phyloP scores from a whole-genome alignment of 2,888 invertebrate species.

The Perizoma affinitatum region DNA sequence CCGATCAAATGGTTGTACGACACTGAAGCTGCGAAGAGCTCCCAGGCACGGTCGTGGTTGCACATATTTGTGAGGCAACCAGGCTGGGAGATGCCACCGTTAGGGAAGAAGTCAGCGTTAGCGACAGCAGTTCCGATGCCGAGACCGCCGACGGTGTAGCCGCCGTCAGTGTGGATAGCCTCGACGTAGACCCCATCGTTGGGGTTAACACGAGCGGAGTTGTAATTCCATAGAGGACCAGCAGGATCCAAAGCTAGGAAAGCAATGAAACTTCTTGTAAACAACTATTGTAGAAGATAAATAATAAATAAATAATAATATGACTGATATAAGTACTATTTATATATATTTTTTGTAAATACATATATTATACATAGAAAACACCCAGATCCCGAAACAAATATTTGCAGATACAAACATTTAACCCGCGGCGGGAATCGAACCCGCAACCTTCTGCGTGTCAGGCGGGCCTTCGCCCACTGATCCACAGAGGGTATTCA shows the following conservation, averaged over 20 bases:
- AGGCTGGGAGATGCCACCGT: slow-evolving; percentile 76
- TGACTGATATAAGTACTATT: too few species aligned
- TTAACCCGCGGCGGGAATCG: too few species aligned
- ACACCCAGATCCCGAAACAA: too few species aligned
- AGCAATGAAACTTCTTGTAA: background rate
- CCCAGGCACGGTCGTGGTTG: slow-evolving; percentile 66
- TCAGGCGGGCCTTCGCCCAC: too few species aligned
- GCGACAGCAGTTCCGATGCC: slow-evolving; percentile 78
- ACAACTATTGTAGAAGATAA: too few species aligned
- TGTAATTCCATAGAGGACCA: slow-evolving; percentile 61
- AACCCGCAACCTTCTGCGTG: too few species aligned
- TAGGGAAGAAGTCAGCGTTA: slow-evolving; percentile 85
- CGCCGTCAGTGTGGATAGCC: slow-evolving; percentile 75
- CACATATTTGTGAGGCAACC: slow-evolving; percentile 61
- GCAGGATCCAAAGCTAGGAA: slow-evolving; percentile 64
- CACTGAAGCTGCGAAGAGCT: slow-evolving; percentile 62
- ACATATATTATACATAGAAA: too few species aligned
- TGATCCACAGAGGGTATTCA: too few species aligned
- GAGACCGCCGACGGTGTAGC: slow-evolving; percentile 64
- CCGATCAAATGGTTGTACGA: slow-evolving; percentile 60
- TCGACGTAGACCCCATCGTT: slow-evolving; percentile 69
- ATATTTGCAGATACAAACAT: too few species aligned
- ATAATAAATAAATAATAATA: too few species aligned
- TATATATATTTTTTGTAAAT: too few species aligned
- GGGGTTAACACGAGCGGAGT: slow-evolving; percentile 45